Percentiles rank a stretch among this genome's conserved stretches.
Evolutionary conservation across 2,888 invertebrate species (phyloP).

Genomic region (Liopterus haemorrhoidalis): DNA sequence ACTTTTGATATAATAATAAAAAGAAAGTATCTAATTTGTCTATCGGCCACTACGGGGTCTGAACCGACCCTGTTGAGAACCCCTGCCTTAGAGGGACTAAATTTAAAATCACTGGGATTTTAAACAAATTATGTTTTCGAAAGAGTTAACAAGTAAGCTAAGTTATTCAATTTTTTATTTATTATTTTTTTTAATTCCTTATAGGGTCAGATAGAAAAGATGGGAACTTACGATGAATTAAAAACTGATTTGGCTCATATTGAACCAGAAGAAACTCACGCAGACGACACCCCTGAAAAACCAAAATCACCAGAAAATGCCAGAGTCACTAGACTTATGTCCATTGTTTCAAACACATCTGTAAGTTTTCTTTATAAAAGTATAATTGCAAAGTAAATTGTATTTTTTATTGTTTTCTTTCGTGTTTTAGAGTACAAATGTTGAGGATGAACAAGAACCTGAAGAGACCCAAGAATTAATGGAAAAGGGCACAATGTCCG

Average conservation of each 20-base stretch:
- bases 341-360: constrained; percentile 37
- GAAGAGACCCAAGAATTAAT: constrained; percentile 60
- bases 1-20: too few relatives aligned
- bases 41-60: too few relatives aligned
- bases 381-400: background rate
- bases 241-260: constrained; percentile 44
- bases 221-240: constrained; percentile 53
- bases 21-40: too few relatives aligned
- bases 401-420: background rate
- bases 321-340: constrained; percentile 36
- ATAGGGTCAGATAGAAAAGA: constrained; percentile 57
- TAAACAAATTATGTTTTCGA: too few relatives aligned
- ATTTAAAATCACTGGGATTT: too few relatives aligned
- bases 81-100: too few relatives aligned
- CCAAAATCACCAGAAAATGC: constrained; percentile 40
- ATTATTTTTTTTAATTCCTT: constrained; percentile 20
- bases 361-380: constrained; percentile 30
- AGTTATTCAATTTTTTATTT: too few relatives aligned
- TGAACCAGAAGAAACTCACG: constrained; percentile 33
- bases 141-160: too few relatives aligned
- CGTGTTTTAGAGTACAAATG: constrained; percentile 34
- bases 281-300: constrained; percentile 36
- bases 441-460: constrained; percentile 47
- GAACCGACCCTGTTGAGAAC: too few relatives aligned
- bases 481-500: constrained; percentile 58